A percentile compares a stretch with the other conserved stretches of the same genome.
phyloP scores from a whole-genome alignment of 1,140 invertebrate genomes.

The Heliconius eleuchia region DNA sequence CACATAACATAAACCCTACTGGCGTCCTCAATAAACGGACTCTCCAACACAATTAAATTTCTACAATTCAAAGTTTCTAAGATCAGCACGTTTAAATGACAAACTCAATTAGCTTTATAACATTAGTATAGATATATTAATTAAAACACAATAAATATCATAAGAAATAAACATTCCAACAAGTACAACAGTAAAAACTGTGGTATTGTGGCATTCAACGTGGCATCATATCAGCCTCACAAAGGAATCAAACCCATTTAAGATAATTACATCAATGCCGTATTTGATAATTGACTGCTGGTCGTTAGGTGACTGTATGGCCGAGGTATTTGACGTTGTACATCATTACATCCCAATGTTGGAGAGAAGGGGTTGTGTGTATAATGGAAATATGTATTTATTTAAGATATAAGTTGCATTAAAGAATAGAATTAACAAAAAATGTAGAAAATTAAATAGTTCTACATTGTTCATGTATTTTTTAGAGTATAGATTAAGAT shows the following conservation, averaged over 20 bases:
- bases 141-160: background rate
- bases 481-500: no score
- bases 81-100: no score
- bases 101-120: no score
- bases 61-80: no score
- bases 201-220: background rate
- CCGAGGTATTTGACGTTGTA: background rate
- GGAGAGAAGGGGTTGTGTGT: background rate
- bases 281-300: slow-evolving; percentile 5
- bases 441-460: no score
- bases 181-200: background rate
- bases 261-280: slow-evolving; percentile 22
- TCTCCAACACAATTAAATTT: background rate
- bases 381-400: background rate
- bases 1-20: no score
- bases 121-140: background rate
- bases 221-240: slow-evolving; percentile 1
- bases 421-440: no score
- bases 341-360: background rate
- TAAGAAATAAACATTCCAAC: background rate
- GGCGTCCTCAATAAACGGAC: no score
- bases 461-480: no score
- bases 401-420: no score
- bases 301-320: background rate
- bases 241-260: slow-evolving; percentile 19